Evolutionary conservation across 2,113 vertebrate species (phyloP).

Genomic region (Progne subis): DNA sequence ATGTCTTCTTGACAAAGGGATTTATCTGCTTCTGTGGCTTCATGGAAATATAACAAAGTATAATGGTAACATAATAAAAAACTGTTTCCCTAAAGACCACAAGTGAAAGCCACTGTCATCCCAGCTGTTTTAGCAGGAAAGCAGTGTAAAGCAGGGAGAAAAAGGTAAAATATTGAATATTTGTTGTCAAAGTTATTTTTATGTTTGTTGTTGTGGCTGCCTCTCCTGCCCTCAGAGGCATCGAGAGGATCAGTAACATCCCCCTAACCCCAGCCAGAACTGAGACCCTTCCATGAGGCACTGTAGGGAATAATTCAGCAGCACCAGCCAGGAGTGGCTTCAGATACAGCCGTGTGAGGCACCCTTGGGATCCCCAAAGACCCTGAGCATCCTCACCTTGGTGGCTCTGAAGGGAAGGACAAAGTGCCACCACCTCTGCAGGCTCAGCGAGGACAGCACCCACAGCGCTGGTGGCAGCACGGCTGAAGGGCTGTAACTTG

Average conservation of each 20-base stretch:
- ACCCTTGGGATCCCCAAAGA: background rate
- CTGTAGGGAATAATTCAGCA: background rate
- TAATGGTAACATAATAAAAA: constrained; percentile 29
- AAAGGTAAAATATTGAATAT: constrained; percentile 25
- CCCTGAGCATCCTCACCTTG: background rate
- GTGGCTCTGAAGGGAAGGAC: background rate
- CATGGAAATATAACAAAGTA: background rate
- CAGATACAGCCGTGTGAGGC: background rate
- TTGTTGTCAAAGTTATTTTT: constrained; percentile 31
- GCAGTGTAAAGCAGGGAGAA: background rate
- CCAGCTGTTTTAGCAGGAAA: constrained; percentile 39
- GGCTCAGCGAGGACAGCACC: background rate
- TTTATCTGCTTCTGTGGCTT: constrained; percentile 32
- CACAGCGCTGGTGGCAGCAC: background rate
- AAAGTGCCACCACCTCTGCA: background rate
- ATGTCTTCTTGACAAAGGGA: constrained; percentile 48
- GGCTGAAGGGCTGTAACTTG: background rate
- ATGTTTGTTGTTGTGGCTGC: background rate
- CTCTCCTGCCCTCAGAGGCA: background rate
- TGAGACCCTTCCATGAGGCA: background rate
- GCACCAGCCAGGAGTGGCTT: background rate
- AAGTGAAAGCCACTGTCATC: constrained; percentile 29
- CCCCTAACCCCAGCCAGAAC: background rate
- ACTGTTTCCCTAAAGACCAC: constrained; percentile 17
- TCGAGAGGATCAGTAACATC: background rate